These are phyloP conservation scores for Drosophila burlai DNA, from an alignment of 1,140 invertebrate species.

Conservation along the genomic window DNA sequence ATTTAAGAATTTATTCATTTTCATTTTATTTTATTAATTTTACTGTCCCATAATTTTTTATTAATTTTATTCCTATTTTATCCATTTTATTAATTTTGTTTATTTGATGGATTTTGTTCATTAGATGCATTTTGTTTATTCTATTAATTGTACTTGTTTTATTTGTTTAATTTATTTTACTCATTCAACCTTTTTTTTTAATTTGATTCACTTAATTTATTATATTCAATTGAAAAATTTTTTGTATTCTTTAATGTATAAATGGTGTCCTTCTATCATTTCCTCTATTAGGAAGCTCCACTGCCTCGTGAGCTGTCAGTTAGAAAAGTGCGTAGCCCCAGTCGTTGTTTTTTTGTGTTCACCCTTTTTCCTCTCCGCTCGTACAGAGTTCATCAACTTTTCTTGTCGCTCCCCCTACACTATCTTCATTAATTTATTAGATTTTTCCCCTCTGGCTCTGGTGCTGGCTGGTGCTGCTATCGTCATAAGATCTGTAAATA, in stretches of 20 bases:
- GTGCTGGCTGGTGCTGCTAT: conserved; percentile 45
- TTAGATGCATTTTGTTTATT: background rate
- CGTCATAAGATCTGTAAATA: conserved; percentile 75
- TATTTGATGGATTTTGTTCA: no score
- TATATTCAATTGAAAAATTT: no score
- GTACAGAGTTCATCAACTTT: conserved; percentile 75
- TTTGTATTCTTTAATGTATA: no score
- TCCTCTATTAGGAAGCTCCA: background rate
- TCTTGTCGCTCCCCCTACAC: conserved; percentile 24
- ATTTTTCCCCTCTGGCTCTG: conserved; percentile 62
- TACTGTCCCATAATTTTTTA: no score
- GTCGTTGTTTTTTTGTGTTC: background rate
- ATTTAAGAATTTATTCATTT: background rate
- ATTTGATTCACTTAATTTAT: no score
- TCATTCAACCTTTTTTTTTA: no score
- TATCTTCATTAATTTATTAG: conserved; percentile 69
- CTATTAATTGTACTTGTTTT: background rate
- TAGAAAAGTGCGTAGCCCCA: conserved; percentile 48
- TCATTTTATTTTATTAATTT: background rate
- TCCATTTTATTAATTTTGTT: no score
- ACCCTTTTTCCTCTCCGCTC: conserved; percentile 12
- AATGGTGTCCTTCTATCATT: no score
- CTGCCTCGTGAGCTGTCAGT: conserved; percentile 4
- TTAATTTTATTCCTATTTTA: no score
- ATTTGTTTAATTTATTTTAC: background rate